Base-by-base conservation (phyloP, 2,888 invertebrate species). In the Nomada fucata region DNA sequence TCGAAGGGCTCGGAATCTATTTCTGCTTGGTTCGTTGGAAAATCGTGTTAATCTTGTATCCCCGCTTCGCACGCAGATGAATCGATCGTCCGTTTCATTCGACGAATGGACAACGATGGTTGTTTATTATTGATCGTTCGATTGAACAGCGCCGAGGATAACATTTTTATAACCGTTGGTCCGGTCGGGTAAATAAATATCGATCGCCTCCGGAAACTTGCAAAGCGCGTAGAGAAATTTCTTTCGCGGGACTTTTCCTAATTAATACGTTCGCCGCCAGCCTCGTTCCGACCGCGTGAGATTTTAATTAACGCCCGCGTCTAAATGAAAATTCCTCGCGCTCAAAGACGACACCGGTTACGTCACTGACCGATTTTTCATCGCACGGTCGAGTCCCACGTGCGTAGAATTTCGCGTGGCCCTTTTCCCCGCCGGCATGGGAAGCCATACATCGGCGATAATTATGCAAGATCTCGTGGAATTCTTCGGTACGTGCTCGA, bases 281-380 rank as follows among this genome's bases (percentile, higher is more conserved):
- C n/a, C 13, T 3, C 61, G 10, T 13, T 26, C 36, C 53, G 60
- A 13, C 20, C 23, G 61, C 60, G 29, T 26, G 55, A 47, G 42
- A 68, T 76, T 67, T 61, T 78, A 78, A 78, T 76, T 68, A 76
- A 76, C 59, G 42, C 59, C 42, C 64, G 26, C 44, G 23, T 55
- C 55, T n/a, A 23, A n/a, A 13, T 44, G n/a, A 29, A 55, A 57
- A 65, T 47, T 65, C 74, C 57, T 42, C 53, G 9, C 52, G 23
- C 52, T 26, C 52, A 9, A n/a, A 44, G 57, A 47, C 20, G 23
- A 42, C 36, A 23, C 36, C n/a, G 5, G 44, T 44, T 57, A n/a
- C 44, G 2, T 71, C 52, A 11, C 26, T 61, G 23, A 15, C 0
- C 23, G 20, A 53, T 26, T 63, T 64, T 72, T 60, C 53, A 61